Evolutionary conservation across 2,797 vertebrate genomes (phyloP), one percentile per base, ranked within the genome.

Genomic region (Sorex maritimensis): DNA sequence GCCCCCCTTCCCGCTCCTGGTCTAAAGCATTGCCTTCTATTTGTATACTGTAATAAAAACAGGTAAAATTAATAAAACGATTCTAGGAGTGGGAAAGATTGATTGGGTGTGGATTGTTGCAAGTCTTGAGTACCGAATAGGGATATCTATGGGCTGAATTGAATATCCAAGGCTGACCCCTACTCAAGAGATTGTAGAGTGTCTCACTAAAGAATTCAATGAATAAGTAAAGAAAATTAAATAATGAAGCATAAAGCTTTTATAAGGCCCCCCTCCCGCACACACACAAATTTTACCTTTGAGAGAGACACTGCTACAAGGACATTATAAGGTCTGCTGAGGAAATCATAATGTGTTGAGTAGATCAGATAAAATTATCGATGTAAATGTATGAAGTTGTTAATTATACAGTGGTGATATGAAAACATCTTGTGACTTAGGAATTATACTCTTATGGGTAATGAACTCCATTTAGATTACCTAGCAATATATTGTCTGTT

Each of bases 401-500:
- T 52, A 68, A 38, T 4, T 68, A 23, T 23, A 52, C 41, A 44
- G 28, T 34, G 61, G 28, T 34, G 61, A 26, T 74, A 24, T 9
- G 49, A 63, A 49, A 80, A 5, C 63, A 38, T 79, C 61, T 63
- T 55, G 17, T 55, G 13, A 75, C 46, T n/a, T n/a, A 75, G 68
- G n/a, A 68, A 74, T 74, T 55, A 55, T 14, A 55, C 17, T 13
- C 13, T 74, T 63, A 74, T 30, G 34, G 17, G 28, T 77, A 81
- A 86, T 85, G 26, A 82, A 68, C 21, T 6, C 41, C 6, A 6
- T 69, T 86, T 23, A 52, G n/a, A 86, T 71, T 87, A 86, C 23
- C 13, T 55, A 55, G 13, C 52, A 13, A 55, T 73, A 15, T 72
- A 34, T 78, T 5, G 55, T 58, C n/a, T 49, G 3, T 24, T 65